A percentile compares a stretch with the other conserved stretches of the same genome.
Evolutionary conservation across 2,797 vertebrate species (phyloP).

Genomic region (Coluber constrictor): DNA sequence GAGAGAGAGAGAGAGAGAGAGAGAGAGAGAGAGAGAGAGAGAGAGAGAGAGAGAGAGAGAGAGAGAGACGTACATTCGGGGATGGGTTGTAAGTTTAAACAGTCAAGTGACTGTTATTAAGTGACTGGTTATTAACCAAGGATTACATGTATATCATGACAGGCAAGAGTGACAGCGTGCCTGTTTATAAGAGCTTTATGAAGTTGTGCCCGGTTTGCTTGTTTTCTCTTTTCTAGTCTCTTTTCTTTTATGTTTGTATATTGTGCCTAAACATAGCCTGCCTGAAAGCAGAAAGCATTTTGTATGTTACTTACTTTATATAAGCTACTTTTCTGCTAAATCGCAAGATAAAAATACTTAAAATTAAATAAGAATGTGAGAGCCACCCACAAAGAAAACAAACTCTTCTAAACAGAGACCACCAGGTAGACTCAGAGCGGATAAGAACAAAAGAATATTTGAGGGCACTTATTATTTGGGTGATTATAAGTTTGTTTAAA

Average conservation of each 20-base stretch:
- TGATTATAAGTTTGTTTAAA: not conserved
- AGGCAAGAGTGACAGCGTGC: not conserved
- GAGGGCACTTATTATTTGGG: not conserved
- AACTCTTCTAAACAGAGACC: not conserved
- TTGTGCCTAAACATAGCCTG: not conserved
- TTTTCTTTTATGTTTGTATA: not conserved
- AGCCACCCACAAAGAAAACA: not conserved
- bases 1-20: no score
- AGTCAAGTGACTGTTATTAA: no score
- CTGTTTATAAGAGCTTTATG: not conserved
- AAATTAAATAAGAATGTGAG: not conserved
- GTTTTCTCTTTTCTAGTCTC: not conserved
- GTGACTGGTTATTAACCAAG: not conserved
- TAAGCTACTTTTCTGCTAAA: not conserved
- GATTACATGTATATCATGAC: not conserved
- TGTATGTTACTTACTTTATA: not conserved
- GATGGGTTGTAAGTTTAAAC: not conserved
- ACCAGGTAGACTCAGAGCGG: not conserved
- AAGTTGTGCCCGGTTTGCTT: not conserved
- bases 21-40: no score
- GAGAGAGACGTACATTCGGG: accelerated
- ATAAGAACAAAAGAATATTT: not conserved
- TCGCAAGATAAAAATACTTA: not conserved
- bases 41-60: no score
- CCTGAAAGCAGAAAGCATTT: not conserved